These are phyloP conservation scores for Ciconia nigra DNA, from an alignment of 2,797 vertebrate genomes.

Conservation along the genomic window DNA sequence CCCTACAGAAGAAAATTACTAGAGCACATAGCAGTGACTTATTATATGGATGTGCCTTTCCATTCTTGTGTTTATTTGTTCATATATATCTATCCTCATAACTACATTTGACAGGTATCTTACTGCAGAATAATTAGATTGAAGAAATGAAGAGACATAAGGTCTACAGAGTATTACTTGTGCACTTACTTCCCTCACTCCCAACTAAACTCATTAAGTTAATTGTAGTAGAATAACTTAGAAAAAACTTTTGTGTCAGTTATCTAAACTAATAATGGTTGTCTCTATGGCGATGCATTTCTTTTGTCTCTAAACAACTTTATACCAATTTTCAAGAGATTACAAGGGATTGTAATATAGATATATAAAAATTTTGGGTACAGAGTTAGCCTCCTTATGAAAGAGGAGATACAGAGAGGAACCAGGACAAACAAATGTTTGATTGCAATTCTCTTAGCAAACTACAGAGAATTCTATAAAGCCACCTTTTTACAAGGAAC, in stretches of 20 bases:
- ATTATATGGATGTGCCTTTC: neutral
- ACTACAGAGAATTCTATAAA: neutral
- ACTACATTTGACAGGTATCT: neutral
- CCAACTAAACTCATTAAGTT: neutral
- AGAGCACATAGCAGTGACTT: neutral
- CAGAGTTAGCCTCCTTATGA: neutral
- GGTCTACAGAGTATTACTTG: neutral
- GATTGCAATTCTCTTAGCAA: neutral
- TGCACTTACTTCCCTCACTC: neutral
- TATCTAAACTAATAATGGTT: neutral
- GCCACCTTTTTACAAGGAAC: rapidly evolving
- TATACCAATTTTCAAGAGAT: neutral
- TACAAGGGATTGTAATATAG: neutral
- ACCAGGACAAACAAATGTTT: neutral
- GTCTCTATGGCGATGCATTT: rapidly evolving
- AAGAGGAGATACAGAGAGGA: neutral
- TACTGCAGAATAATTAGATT: neutral
- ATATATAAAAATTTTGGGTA: neutral
- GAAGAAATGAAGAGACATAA: neutral
- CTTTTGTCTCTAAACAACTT: neutral
- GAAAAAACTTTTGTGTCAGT: neutral
- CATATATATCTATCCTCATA: neutral
- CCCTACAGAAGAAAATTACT: neutral
- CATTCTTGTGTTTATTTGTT: neutral
- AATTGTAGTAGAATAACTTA: neutral